A percentile compares a stretch with the other conserved stretches of the same genome.
Evolutionary conservation across 2,113 vertebrate species (phyloP).

Genomic region (Acrocephalus kingi): DNA sequence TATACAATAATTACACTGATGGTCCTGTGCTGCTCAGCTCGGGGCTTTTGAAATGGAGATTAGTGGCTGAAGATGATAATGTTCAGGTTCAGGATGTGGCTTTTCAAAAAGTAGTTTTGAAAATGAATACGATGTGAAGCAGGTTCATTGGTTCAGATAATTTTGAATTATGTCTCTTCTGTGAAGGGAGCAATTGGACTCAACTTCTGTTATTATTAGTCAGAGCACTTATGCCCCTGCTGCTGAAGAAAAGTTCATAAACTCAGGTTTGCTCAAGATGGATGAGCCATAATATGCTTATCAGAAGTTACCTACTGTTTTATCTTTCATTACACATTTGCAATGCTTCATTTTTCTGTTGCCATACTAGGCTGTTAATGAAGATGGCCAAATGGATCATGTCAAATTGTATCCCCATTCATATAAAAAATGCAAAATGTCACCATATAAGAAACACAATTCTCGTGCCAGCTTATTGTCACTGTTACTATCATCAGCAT

Average conservation of each 20-base stretch:
- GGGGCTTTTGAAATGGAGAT: not conserved
- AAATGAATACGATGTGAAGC: constrained; percentile 1
- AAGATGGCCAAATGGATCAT: constrained; percentile 33
- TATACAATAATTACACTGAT: not conserved
- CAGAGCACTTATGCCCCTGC: not conserved
- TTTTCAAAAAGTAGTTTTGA: constrained; percentile 14
- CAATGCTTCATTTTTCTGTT: not conserved
- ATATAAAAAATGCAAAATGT: not conserved
- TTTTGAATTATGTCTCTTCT: constrained; percentile 10
- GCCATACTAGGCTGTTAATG: not conserved
- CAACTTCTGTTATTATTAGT: constrained; percentile 16
- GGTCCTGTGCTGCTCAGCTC: not conserved
- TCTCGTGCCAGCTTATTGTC: not conserved
- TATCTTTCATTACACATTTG: constrained; percentile 17
- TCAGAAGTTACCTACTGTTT: constrained; percentile 27
- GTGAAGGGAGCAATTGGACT: not conserved
- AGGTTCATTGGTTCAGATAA: constrained; percentile 17
- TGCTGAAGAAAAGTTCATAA: constrained; percentile 34
- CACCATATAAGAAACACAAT: not conserved
- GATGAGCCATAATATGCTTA: constrained; percentile 34
- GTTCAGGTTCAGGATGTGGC: not conserved
- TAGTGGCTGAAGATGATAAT: not conserved
- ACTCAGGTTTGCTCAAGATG: not conserved
- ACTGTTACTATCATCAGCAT: not conserved
- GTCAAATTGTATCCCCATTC: not conserved